phyloP scores from a whole-genome alignment of 2,888 invertebrate species.

The Hedychridium roseum region DNA sequence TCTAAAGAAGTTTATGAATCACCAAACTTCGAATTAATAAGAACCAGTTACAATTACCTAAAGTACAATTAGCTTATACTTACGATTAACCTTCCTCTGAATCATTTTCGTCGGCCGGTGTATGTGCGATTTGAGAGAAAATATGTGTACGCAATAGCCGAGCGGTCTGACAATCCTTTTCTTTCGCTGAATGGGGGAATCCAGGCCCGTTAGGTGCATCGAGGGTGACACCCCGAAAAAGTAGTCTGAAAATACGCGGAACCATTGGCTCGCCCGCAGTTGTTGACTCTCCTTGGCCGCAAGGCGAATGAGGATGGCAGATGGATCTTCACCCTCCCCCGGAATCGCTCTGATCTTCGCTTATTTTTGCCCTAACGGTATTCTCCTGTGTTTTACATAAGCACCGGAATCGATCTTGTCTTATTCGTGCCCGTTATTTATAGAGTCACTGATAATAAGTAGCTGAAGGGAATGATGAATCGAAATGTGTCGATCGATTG shows the following conservation, averaged over 20 bases:
- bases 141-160: conserved; percentile 53
- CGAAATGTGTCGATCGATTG: no score
- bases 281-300: no score
- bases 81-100: background rate
- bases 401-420: no score
- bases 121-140: conserved; percentile 24
- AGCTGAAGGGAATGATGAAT: no score
- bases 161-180: conserved; percentile 45
- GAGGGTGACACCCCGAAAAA: conserved; percentile 49
- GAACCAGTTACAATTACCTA: background rate
- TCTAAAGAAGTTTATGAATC: background rate
- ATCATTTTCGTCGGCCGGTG: background rate
- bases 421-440: no score
- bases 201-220: no score
- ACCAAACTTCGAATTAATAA: background rate
- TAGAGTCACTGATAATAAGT: no score
- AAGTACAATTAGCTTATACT: background rate
- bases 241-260: conserved; percentile 56
- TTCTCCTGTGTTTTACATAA: no score
- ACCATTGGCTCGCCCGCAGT: conserved; percentile 33
- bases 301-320: no score
- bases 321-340: no score
- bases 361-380: no score
- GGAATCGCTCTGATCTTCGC: no score
- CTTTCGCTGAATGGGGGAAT: conserved; percentile 21